These are phyloP conservation scores for Chaenodraco wilsoni DNA, from an alignment of 2,797 vertebrate genomes.

Conservation along the genomic window DNA sequence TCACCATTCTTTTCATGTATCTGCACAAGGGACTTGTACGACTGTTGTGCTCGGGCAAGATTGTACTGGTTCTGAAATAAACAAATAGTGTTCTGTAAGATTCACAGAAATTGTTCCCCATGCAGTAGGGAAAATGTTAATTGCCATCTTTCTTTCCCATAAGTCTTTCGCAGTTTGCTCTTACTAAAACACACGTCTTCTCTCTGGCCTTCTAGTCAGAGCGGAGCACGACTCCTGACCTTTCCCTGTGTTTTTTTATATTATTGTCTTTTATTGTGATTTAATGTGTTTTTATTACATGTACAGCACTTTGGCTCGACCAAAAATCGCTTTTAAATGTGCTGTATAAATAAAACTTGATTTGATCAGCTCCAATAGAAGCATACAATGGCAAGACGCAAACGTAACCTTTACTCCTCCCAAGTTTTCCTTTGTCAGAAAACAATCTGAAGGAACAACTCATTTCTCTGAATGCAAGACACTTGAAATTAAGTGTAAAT, in stretches of 20 bases:
- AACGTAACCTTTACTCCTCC: not conserved
- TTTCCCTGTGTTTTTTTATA: too few relatives aligned
- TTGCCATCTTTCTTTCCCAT: not conserved
- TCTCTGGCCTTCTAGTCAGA: too few relatives aligned
- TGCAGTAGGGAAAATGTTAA: not conserved
- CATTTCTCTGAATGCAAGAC: not conserved
- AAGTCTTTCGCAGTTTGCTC: not conserved
- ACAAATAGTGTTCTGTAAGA: constrained; percentile 24
- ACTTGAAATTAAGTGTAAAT: not conserved
- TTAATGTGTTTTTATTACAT: too few relatives aligned
- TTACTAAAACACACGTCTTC: too few relatives aligned
- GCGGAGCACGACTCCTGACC: too few relatives aligned
- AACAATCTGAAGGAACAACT: not conserved
- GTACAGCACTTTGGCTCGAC: too few relatives aligned
- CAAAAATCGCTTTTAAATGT: too few relatives aligned
- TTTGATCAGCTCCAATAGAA: not conserved
- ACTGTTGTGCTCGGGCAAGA: constrained; percentile 98
- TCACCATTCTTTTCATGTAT: constrained; percentile 98
- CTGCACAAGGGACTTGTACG: constrained; percentile 98
- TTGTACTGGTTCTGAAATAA: constrained; percentile 95
- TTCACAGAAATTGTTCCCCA: not conserved
- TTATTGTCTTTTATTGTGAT: too few relatives aligned
- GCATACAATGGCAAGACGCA: not conserved
- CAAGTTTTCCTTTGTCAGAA: not conserved
- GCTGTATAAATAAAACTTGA: too few relatives aligned